phyloP scores from a whole-genome alignment of 2,797 vertebrate species.

The Coilia nasus region DNA sequence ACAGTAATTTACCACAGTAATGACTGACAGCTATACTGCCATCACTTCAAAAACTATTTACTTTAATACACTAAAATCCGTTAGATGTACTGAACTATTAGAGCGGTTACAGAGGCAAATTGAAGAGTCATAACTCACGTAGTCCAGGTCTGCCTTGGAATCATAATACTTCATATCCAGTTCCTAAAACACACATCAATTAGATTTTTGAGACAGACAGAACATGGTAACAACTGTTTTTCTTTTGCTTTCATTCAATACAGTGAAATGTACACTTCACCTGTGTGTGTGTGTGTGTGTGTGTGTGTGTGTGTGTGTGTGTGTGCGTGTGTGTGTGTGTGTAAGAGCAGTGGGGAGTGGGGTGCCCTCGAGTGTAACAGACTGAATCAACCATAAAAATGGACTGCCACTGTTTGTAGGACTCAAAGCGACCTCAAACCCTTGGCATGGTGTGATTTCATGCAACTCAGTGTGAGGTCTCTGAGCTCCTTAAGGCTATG shows the following conservation, averaged over 20 bases:
- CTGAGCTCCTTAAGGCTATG: background rate
- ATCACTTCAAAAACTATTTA: background rate
- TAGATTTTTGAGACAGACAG: background rate
- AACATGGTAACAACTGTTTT: background rate
- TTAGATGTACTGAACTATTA: background rate
- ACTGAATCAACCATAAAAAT: conserved; percentile 63
- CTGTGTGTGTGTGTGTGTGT: conserved; percentile 14
- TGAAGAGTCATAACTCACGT: conserved; percentile 79
- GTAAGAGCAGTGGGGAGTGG: background rate
- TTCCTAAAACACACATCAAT: conserved; percentile 77
- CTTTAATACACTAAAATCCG: no score
- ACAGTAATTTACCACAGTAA: background rate
- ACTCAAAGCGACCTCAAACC: conserved; percentile 43
- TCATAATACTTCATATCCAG: conserved; percentile 96
- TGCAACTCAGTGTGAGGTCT: background rate
- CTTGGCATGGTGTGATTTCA: background rate
- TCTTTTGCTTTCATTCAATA: background rate
- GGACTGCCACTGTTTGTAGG: conserved; percentile 55
- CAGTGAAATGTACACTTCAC: background rate
- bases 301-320: conserved; percentile 21
- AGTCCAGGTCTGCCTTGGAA: conserved; percentile 94
- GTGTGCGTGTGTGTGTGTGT: background rate
- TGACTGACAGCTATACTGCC: background rate
- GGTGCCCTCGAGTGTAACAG: conserved; percentile 43
- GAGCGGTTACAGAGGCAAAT: background rate